These are phyloP conservation scores for Garra rufa DNA, from an alignment of 2,113 vertebrate genomes.

Conservation along the genomic window DNA sequence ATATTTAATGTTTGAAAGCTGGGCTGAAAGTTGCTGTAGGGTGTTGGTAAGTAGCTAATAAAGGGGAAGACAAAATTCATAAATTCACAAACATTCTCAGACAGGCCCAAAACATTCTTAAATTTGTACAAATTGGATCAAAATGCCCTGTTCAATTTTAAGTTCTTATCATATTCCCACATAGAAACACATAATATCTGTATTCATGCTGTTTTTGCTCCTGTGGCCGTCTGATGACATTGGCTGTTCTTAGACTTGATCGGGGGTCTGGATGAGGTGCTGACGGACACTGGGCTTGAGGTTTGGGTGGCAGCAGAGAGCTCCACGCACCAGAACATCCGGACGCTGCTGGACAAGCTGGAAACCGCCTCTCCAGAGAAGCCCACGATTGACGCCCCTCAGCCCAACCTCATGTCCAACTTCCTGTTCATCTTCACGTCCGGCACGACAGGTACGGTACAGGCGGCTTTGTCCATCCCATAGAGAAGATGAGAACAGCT, in stretches of 20 bases:
- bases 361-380: conserved; percentile 73
- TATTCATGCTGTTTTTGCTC: background rate
- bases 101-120: background rate
- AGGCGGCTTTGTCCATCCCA: background rate
- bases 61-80: background rate
- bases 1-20: background rate
- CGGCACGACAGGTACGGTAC: conserved; percentile 87
- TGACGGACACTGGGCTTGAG: conserved; percentile 71
- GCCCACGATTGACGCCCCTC: conserved; percentile 54
- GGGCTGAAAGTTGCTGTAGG: background rate
- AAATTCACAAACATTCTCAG: background rate
- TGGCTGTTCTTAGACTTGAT: conserved; percentile 77
- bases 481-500: background rate
- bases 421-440: conserved; percentile 92
- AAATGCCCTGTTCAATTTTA: background rate
- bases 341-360: conserved; percentile 80
- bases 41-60: background rate
- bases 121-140: background rate
- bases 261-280: conserved; percentile 75
- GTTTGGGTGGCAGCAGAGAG: conserved; percentile 82
- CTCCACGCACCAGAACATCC: conserved; percentile 63
- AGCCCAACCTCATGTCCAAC: conserved; percentile 74
- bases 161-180: background rate
- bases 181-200: background rate
- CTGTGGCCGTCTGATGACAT: background rate